Conservation (phyloP, 2,113 vertebrate species). For the Dryoscopus gambensis region DNA sequence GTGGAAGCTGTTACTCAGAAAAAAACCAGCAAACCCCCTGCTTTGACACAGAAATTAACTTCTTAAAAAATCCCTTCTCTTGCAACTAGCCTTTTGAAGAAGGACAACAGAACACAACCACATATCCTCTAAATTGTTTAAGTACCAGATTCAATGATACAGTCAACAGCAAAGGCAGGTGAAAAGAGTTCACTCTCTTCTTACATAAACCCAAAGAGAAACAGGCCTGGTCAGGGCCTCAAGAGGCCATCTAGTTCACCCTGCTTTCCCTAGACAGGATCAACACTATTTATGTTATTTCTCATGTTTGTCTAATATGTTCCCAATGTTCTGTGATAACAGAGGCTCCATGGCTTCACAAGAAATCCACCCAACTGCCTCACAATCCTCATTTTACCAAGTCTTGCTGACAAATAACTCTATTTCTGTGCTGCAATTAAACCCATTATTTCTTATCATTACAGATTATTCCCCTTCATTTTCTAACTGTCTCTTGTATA, state of each 20-base stretch:
- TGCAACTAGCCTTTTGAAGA: neutral
- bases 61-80: neutral
- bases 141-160: neutral
- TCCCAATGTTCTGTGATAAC: constrained; percentile 9
- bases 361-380: neutral
- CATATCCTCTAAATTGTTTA: neutral
- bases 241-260: neutral
- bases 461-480: neutral
- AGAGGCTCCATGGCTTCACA: neutral
- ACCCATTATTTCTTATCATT: constrained; percentile 7
- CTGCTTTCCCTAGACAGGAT: constrained; percentile 8
- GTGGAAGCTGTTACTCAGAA: neutral
- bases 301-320: constrained; percentile 12
- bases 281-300: constrained; percentile 30
- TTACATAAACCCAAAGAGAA: neutral
- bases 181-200: neutral
- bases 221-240: neutral
- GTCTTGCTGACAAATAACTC: neutral
- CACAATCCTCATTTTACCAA: neutral
- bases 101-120: neutral
- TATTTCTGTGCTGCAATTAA: neutral
- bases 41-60: neutral
- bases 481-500: neutral
- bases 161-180: neutral
- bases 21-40: neutral